Evolutionary conservation across 2,888 invertebrate genomes (phyloP), one percentile per base, ranked within the genome.

Genomic region (Seira sanloemensis): DNA sequence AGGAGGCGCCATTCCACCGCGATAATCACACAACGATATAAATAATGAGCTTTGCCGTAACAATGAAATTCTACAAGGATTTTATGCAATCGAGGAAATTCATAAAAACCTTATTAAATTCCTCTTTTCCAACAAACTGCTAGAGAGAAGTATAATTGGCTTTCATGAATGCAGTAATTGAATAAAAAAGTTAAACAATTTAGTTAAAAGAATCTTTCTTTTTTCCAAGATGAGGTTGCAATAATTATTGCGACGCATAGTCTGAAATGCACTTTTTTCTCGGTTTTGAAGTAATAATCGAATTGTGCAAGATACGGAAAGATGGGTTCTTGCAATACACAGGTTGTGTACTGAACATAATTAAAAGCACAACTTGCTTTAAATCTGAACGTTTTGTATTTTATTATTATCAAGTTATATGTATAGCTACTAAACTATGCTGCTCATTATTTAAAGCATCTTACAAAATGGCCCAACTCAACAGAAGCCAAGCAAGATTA

Each of bases 241-340:
- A 7, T 37, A 37, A 37, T 4, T 4, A 37, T 37, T 37, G 37
- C 37, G 4, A 37, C 5, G 37, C 12, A 37, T 37, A 12, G 12
- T 12, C 37, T 7, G 37, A 37, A 37, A 37, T 37, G 4, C 5
- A 37, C 4, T 37, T 37, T 37, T 12, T 37, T 37, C 37, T 37
- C 37, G 37, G 37, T 37, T 37, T 37, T 37, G 37, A 7, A 37
- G 5, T 37, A n/a, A n/a, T 37, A 37, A 37, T 37, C 12, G 4
- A 37, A 37, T 18, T 78, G 37, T 78, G 58, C 21, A n/a, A 46
- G 19, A 50, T 66, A 79, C 72, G 78, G 78, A 72, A 66, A 72
- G 72, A 79, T 79, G 72, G 66, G 71, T 69, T 71, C 71, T 23
- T 21, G 66, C 25, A 75, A 23, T 21, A 23, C 24, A 66, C 46